Evolutionary conservation across 53 echinoderm and acorn worm genomes (phyloP), one percentile per base, ranked within the genome.

Genomic region (Arbacia lixula): DNA sequence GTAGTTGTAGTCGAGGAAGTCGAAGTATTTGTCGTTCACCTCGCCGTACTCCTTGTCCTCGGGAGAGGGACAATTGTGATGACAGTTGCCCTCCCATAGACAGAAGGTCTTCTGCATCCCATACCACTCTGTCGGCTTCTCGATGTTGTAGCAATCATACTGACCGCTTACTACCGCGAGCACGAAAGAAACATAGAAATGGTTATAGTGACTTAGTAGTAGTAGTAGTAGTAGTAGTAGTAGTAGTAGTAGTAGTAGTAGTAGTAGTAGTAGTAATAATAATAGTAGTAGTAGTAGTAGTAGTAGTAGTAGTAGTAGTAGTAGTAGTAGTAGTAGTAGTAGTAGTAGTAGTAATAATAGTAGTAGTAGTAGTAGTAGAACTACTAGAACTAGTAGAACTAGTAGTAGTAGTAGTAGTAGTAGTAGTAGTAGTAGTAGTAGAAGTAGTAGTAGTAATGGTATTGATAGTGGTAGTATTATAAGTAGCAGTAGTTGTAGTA

Each of bases 101-200:
- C 69, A 69, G 43, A 69, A 69, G 4, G 69, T 69, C 8, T 69
- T 21, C 4, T 69, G 42, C 2, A 27, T 43, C 2, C 69, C 69
- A 27, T 41, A 12, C 69, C 69, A 69, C 22, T 41, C 29, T 3
- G 2, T 25, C 1, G 69, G 69, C 10, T 36, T 43, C 1, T 42
- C 27, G 12, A 69, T 69, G 43, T 69, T 69, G 43, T 69, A 69
- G 42, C 69, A 69, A 29, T 69, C 69, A 25, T 69, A 26, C 43
- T 69, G 69, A 27, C 69, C 69, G 9, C 27, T 46, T 14, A 46
- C 49, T 46, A 14, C 8, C 8, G 14, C 9, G 49, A 14, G 14
- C 8, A 10, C 14, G 49, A 46, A 10, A 10, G 49, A 46, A 10
- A 10, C 9, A 46, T 46, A 10, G 5, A 31, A 30, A 32, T 27